Conservation (phyloP, 2,113 vertebrate genomes). For the Tauraco erythrolophus region DNA sequence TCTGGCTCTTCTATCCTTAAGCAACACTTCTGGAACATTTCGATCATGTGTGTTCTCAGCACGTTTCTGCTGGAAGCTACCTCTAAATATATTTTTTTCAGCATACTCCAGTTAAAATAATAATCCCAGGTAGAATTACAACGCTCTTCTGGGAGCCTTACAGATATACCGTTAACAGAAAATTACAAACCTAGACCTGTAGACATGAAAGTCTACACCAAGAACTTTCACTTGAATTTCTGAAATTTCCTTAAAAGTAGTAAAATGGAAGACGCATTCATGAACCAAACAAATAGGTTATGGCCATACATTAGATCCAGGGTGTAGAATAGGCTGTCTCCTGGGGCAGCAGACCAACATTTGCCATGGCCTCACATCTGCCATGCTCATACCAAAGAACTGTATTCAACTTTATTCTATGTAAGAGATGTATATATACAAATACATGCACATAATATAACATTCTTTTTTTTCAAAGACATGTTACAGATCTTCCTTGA, state of each 20-base stretch:
- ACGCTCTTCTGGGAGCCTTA: fast-evolving
- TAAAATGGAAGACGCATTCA: background rate
- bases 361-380: fast-evolving
- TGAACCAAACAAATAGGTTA: background rate
- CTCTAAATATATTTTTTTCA: background rate
- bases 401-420: background rate
- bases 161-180: background rate
- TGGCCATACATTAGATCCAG: no score
- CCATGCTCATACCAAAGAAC: background rate
- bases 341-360: background rate
- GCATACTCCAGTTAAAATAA: background rate
- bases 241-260: background rate
- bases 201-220: background rate
- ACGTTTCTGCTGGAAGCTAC: background rate
- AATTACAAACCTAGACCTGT: background rate
- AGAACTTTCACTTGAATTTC: background rate
- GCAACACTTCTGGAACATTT: background rate
- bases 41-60: fast-evolving
- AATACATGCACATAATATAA: background rate
- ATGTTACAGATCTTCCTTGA: background rate
- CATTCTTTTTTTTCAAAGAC: background rate
- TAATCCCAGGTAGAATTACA: background rate
- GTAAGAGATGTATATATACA: background rate
- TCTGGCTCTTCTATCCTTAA: background rate
- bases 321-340: fast-evolving